Conservation (phyloP, 2,888 invertebrate genomes). For the Hipparchia sbordonii region DNA sequence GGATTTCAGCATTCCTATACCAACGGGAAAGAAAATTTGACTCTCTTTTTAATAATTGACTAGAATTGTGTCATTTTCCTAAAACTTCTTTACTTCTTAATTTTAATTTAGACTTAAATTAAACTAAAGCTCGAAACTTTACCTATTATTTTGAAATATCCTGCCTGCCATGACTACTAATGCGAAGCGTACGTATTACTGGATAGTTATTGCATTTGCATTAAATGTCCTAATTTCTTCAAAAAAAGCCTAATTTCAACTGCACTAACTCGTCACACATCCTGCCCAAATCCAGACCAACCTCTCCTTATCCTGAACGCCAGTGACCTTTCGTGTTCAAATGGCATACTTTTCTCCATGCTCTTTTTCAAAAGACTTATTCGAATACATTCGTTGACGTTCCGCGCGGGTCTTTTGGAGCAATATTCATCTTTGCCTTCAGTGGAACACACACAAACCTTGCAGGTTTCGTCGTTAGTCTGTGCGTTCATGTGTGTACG, state of each 20-base stretch:
- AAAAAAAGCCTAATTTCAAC: constrained; percentile 35
- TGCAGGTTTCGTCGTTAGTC: constrained; percentile 55
- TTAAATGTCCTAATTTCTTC: constrained; percentile 17
- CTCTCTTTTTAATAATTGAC: neutral
- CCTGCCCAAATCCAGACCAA: constrained; percentile 43
- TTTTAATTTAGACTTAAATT: too few species aligned
- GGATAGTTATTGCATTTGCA: neutral
- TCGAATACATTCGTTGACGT: constrained; percentile 67
- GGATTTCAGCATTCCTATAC: neutral
- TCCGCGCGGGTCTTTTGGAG: constrained; percentile 59
- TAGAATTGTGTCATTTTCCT: neutral
- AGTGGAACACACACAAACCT: constrained; percentile 64
- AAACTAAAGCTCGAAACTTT: too few species aligned
- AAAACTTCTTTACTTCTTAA: too few species aligned
- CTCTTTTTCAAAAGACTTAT: constrained; percentile 47
- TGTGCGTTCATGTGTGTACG: constrained; percentile 56
- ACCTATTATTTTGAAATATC: too few species aligned
- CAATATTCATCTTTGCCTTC: constrained; percentile 66
- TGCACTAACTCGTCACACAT: constrained; percentile 43
- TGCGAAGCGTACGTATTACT: neutral
- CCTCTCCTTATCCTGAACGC: constrained; percentile 62
- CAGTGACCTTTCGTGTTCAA: constrained; percentile 53
- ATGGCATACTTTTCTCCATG: constrained; percentile 50
- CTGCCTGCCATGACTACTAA: too few species aligned
- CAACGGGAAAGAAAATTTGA: neutral